A percentile compares a stretch with the other conserved stretches of the same genome.
Evolutionary conservation across 2,797 vertebrate genomes (phyloP).

Genomic region (Agapornis canus): DNA sequence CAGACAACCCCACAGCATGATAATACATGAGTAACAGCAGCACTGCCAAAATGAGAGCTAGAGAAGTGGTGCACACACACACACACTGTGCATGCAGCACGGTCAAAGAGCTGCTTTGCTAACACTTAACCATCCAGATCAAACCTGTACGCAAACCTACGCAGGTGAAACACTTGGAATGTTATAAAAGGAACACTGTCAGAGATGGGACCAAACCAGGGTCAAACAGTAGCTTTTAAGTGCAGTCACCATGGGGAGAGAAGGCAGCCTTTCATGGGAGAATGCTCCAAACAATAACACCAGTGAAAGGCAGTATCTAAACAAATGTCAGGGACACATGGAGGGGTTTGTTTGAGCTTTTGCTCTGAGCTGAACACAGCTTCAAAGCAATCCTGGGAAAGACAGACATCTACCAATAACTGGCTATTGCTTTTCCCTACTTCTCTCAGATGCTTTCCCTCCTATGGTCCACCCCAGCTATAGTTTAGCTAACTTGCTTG

Average conservation of each 20-base stretch:
- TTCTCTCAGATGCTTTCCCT: background rate
- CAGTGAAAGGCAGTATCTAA: background rate
- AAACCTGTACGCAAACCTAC: background rate
- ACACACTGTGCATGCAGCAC: background rate
- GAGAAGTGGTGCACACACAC: background rate
- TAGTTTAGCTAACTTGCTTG: background rate
- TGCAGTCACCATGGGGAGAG: background rate
- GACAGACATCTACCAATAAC: background rate
- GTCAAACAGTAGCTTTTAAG: background rate
- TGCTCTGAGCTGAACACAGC: background rate
- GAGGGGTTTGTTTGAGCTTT: background rate
- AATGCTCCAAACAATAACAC: background rate
- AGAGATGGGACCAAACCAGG: background rate
- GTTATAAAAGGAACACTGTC: background rate
- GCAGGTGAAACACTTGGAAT: background rate
- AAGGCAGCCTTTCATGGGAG: background rate
- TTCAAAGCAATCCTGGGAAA: background rate
- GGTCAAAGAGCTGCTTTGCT: background rate
- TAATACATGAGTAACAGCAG: background rate
- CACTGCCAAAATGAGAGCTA: background rate
- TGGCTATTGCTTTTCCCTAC: background rate
- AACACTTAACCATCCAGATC: background rate
- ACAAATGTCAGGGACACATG: background rate
- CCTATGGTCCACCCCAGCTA: background rate
- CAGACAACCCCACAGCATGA: background rate